Evolutionary conservation across 2,797 vertebrate genomes (phyloP), one percentile per base, ranked within the genome.

Genomic region (Rhyacichthys aspro): DNA sequence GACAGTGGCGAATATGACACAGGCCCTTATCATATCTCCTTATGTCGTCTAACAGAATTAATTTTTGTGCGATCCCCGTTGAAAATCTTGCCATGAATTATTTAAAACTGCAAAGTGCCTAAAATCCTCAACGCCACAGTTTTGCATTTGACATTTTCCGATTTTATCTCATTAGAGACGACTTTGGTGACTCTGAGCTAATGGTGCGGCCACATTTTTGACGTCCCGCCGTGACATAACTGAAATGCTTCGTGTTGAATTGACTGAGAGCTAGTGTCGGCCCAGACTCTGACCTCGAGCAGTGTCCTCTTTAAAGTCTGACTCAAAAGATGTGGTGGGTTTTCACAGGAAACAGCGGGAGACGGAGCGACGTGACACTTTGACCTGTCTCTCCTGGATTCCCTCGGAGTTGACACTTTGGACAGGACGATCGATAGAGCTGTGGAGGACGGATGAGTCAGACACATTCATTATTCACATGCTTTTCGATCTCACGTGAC

Each of bases 401-500:
- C 53, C 48, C 4, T 28, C 7, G 23, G 23, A 3, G 2, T 6
- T 28, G 23, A 28, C 23, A 5, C 23, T 28, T 52, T 55, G 0
- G 34, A 71, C 39, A 9, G 19, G 34, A 3, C 34, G 72, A 69
- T 76, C 34, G 56, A 83, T 83, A 5, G 46, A 3, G 2, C 18
- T 17, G 61, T 50, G 58, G 37, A 65, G 78, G 71, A 69, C 39
- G 11, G 70, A 78, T 81, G 80, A 80, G 58, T 78, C 72, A 59
- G 74, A 65, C 54, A 45, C 41, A 74, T n/a, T n/a, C 79, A 78
- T 80, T 76, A 76, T 76, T 81, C 64, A 65, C 69, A 23, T 1
- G 1, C 45, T 70, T 69, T 79, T 83, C 67, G 66, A 69, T 83
- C 67, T 74, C 43, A 67, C 70, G 70, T 72, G 78, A 57, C 73